A percentile compares a stretch with the other conserved stretches of the same genome.
Evolutionary conservation across 2,888 invertebrate genomes (phyloP).

Genomic region (Eurytoma californica): DNA sequence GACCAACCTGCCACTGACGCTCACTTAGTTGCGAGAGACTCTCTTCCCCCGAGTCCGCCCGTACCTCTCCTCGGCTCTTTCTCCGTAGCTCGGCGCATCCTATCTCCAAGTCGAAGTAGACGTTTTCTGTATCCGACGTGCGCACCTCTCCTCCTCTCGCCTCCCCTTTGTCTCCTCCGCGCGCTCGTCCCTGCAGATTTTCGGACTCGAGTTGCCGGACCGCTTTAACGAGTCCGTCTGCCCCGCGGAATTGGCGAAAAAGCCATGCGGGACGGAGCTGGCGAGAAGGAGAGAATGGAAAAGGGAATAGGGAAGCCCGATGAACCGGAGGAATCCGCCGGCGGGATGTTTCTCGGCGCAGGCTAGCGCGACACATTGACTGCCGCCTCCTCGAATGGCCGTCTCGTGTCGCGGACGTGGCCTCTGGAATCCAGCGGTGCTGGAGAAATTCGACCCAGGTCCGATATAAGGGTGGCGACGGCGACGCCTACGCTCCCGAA

Average conservation of each 20-base stretch:
- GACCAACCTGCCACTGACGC: conserved; percentile 62
- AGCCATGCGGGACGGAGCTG: background rate
- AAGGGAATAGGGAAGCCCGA: background rate
- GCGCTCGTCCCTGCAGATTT: conserved; percentile 7
- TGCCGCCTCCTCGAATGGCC: background rate
- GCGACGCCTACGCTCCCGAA: conserved; percentile 12
- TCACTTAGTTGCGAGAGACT: conserved; percentile 59
- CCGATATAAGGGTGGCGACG: conserved; percentile 8
- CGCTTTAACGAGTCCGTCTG: background rate
- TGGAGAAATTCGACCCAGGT: background rate
- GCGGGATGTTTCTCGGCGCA: too few relatives aligned
- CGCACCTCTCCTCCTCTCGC: background rate
- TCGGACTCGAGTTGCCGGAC: background rate
- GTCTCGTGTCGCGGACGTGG: background rate
- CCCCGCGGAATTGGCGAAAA: background rate
- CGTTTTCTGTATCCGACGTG: conserved; percentile 50
- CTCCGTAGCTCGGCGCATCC: conserved; percentile 56
- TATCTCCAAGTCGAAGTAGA: conserved; percentile 60
- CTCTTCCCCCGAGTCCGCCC: conserved; percentile 37
- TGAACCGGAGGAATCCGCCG: background rate
- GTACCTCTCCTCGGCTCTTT: conserved; percentile 36
- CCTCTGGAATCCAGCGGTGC: conserved; percentile 21
- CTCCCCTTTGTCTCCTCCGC: background rate
- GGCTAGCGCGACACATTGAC: background rate
- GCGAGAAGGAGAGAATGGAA: background rate